Evolutionary conservation across 2,113 vertebrate species (phyloP).

Genomic region (Amphilophus citrinellus): DNA sequence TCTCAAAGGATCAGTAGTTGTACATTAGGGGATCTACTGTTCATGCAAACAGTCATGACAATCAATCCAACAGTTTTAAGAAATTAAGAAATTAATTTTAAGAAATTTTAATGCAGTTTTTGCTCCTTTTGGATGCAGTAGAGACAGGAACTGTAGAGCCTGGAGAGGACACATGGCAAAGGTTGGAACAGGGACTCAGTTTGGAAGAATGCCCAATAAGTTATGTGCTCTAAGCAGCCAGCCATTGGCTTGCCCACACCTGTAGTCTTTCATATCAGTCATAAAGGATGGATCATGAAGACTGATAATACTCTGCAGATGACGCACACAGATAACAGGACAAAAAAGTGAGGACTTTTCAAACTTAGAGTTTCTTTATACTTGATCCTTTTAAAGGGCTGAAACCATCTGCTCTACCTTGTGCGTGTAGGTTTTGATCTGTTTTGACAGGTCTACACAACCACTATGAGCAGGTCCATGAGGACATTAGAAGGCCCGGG

Average conservation of each 20-base stretch:
- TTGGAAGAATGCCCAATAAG: not conserved
- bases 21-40: not conserved
- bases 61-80: not conserved
- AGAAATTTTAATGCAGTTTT: not conserved
- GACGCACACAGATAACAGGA: not conserved
- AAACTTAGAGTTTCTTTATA: not conserved
- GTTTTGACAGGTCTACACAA: conserved; percentile 7
- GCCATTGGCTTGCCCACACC: not conserved
- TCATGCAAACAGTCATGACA: not conserved
- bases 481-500: conserved; percentile 23
- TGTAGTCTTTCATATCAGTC: not conserved
- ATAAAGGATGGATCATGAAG: not conserved
- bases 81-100: not conserved
- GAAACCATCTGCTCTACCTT: not conserved
- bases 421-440: not conserved
- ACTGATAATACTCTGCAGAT: not conserved
- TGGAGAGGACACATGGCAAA: not conserved
- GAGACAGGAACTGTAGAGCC: fast-evolving
- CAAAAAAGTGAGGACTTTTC: not conserved
- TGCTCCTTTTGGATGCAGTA: not conserved
- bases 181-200: not conserved
- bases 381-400: not conserved
- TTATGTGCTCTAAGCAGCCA: not conserved
- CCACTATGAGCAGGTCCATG: conserved; percentile 10
- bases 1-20: not conserved